Evolutionary conservation across 2,797 vertebrate species (phyloP).

Genomic region (Ciconia nigra): DNA sequence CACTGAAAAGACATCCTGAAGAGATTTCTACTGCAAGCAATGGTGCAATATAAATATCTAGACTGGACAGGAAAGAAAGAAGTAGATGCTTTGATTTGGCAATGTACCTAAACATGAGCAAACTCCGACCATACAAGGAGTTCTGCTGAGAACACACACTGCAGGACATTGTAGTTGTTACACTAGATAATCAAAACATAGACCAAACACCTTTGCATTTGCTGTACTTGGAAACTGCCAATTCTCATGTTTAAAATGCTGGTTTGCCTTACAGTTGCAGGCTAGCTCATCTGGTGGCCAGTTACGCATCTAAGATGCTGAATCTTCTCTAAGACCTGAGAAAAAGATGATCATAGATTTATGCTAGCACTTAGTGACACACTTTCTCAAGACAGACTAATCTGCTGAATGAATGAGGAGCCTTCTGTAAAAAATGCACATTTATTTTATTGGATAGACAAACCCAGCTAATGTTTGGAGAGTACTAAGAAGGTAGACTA

Average conservation of each 20-base stretch:
- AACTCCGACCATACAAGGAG: neutral
- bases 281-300: neutral
- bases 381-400: neutral
- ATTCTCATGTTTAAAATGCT: neutral
- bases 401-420: neutral
- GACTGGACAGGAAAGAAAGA: neutral
- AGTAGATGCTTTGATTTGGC: neutral
- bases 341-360: neutral
- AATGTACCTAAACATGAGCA: neutral
- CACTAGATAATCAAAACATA: neutral
- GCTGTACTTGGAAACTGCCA: neutral
- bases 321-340: neutral
- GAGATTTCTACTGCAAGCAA: neutral
- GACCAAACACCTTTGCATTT: neutral
- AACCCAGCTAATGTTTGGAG: neutral
- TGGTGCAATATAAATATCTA: neutral
- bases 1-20: neutral
- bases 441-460: neutral
- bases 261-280: neutral
- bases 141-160: neutral
- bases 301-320: neutral
- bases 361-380: neutral
- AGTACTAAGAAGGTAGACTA: neutral
- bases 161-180: neutral
- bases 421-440: neutral